phyloP scores from a whole-genome alignment of 1,140 invertebrate species.

The Aradophagus sp. region DNA sequence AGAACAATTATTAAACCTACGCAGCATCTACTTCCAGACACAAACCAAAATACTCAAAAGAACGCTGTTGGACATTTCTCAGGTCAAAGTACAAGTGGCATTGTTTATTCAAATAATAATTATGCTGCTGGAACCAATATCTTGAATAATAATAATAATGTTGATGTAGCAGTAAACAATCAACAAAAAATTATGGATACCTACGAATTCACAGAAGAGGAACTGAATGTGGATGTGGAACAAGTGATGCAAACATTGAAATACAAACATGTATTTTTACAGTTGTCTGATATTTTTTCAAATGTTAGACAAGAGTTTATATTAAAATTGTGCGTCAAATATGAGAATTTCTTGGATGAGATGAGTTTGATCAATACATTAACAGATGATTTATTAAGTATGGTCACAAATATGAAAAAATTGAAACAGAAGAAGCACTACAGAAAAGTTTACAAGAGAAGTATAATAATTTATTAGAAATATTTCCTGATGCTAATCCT shows the following conservation, averaged over 20 bases:
- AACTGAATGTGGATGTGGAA: slow-evolving; percentile 7
- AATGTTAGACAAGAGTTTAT: slow-evolving; percentile 25
- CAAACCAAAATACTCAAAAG: too few species aligned
- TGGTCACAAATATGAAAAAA: slow-evolving; percentile 6
- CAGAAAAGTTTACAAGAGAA: slow-evolving; percentile 30
- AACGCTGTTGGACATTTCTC: too few species aligned
- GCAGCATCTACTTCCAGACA: too few species aligned
- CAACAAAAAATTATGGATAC: too few species aligned
- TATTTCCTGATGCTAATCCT: slow-evolving; percentile 54
- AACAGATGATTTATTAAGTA: slow-evolving; percentile 24
- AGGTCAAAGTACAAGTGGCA: too few species aligned
- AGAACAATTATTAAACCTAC: too few species aligned
- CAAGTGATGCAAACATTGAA: slow-evolving; percentile 10
- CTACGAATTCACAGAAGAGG: slow-evolving; percentile 15
- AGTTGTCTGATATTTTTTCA: slow-evolving; percentile 34
- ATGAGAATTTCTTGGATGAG: neutral
- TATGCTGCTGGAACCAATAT: too few species aligned
- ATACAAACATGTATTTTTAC: slow-evolving; percentile 20
- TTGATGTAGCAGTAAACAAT: too few species aligned
- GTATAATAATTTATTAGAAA: slow-evolving; percentile 38
- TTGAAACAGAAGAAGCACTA: slow-evolving; percentile 4
- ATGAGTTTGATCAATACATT: slow-evolving; percentile 11
- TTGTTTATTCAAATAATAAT: too few species aligned
- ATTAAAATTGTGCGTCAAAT: slow-evolving; percentile 19
- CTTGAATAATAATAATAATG: too few species aligned